phyloP scores from a whole-genome alignment of 2,888 invertebrate genomes.

The Megalurothrips usitatus region DNA sequence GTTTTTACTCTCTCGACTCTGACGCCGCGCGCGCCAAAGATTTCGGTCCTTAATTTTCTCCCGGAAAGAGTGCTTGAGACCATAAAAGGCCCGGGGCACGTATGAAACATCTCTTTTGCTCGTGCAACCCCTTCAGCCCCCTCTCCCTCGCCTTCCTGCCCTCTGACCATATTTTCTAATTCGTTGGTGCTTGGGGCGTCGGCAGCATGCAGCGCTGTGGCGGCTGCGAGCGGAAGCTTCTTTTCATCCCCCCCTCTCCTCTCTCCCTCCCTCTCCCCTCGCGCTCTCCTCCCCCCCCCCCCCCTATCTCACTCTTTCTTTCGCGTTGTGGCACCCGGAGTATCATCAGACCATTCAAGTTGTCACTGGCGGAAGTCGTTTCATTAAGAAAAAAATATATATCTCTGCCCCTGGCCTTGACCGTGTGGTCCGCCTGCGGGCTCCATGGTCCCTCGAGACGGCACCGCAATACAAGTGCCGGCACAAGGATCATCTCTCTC shows the following conservation, averaged over 20 bases:
- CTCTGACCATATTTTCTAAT: neutral
- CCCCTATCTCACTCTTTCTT: neutral
- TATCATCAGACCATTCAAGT: too few relatives aligned
- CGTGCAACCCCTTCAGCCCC: neutral
- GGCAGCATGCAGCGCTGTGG: neutral
- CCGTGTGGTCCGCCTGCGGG: too few relatives aligned
- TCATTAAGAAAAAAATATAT: too few relatives aligned
- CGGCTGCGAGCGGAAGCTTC: neutral
- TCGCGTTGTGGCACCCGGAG: neutral
- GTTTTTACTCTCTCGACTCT: neutral
- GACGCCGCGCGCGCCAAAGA: neutral
- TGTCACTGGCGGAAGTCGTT: too few relatives aligned
- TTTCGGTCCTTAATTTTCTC: slow-evolving; percentile 15
- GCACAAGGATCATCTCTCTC: too few relatives aligned
- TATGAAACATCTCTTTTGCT: slow-evolving; percentile 8
- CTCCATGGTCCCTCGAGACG: too few relatives aligned
- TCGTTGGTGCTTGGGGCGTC: neutral
- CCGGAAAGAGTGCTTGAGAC: slow-evolving; percentile 2
- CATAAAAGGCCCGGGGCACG: slow-evolving; percentile 12
- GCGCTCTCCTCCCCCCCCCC: neutral
- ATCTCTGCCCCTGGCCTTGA: too few relatives aligned
- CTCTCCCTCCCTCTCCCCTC: neutral
- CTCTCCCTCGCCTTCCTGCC: neutral
- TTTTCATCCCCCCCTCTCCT: neutral
- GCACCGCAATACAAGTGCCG: too few relatives aligned